Evolutionary conservation across 1,140 invertebrate genomes (phyloP), one percentile per base, ranked within the genome.

Genomic region (Eueides isabella): DNA sequence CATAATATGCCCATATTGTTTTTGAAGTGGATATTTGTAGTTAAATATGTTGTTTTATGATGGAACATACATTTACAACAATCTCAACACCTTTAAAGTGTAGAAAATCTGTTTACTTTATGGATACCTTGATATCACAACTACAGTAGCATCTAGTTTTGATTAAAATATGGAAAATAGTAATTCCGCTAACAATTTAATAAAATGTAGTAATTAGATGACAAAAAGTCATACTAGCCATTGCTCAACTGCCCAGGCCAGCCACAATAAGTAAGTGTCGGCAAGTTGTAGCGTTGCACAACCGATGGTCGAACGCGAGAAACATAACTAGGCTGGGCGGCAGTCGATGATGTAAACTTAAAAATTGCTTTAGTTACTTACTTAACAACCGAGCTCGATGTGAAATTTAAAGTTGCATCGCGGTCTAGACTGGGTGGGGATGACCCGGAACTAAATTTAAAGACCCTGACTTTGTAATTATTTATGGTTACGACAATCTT

Each of bases 361-460:
- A 92, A 93, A 93, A 93, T 92, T 93, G 89, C 89, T 91, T 90
- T 92, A 91, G 75, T 91, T 91, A 90, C 88, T 91, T 91, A 91
- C 88, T 91, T 91, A 91, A 78, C 85, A 91, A 78, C 85, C 67
- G 77, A 81, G 80, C 80, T 82, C 81, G 85, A 90, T 90, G 89
- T 89, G 89, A 92, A 90, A 92, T 86, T 90, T 74, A 84, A 83
- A 78, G 80, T 89, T 90, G 81, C 87, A 86, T 81, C 80, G 80
- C 71, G 69, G 81, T 80, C 82, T 86, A 84, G 81, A 80, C 74
- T 68, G 35, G 63, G 84, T 71, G 86, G 85, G 88, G 88, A 81
- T 85, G 81, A 90, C 86, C 85, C 86, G 88, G 88, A 91, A 90
- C 68, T 75, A 71, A 70, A 44, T 48, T 12, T 12, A 68, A 26